Evolutionary conservation across 1,140 invertebrate genomes (phyloP).

Genomic region (Formica exsecta): DNA sequence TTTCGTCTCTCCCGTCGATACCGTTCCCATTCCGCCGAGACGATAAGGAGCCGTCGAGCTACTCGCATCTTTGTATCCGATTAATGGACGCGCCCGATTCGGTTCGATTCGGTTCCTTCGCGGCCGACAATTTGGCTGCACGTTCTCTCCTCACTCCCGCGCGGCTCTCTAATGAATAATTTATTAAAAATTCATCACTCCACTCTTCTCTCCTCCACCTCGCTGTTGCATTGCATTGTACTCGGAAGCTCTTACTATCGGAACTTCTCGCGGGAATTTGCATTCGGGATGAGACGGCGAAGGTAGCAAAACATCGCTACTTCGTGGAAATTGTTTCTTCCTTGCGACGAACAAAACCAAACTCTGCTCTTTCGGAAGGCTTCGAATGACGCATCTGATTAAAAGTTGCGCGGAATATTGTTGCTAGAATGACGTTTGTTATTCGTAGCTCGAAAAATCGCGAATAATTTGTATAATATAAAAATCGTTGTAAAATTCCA

Average conservation of each 20-base stretch:
- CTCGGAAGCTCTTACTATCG: constrained; percentile 31
- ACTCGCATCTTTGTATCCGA: constrained; percentile 67
- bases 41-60: constrained; percentile 61
- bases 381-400: background rate
- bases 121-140: constrained; percentile 50
- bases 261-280: constrained; percentile 61
- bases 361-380: constrained; percentile 11
- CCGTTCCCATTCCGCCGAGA: background rate
- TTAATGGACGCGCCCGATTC: constrained; percentile 64
- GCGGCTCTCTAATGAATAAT: constrained; percentile 73
- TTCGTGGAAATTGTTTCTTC: constrained; percentile 57
- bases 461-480: background rate
- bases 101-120: constrained; percentile 54
- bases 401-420: constrained; percentile 19
- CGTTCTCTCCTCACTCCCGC: background rate
- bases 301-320: constrained; percentile 57
- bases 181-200: constrained; percentile 76
- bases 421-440: background rate
- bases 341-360: constrained; percentile 24
- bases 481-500: background rate
- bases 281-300: constrained; percentile 54
- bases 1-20: constrained; percentile 24
- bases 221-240: constrained; percentile 28
- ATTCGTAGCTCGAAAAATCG: constrained; percentile 5
- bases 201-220: background rate